Evolutionary conservation across 2,797 vertebrate species (phyloP).

Genomic region (Enteromius mattozi): DNA sequence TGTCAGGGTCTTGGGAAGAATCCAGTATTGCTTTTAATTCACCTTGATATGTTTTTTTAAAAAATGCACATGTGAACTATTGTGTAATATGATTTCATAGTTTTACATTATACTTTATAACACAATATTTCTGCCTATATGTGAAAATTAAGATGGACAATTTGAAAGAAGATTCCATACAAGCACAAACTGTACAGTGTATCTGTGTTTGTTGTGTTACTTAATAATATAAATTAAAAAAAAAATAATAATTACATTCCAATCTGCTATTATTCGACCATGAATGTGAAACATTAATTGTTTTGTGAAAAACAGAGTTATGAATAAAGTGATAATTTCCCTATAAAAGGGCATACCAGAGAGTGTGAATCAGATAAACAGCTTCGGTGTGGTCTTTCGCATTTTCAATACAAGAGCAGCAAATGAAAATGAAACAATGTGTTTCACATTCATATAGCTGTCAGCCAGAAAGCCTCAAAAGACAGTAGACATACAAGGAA

Average conservation of each 20-base stretch:
- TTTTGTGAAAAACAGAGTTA: constrained; percentile 69
- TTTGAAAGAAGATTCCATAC: constrained; percentile 36
- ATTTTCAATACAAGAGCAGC: background rate
- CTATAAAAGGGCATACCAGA: constrained; percentile 59
- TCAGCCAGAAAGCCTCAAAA: constrained; percentile 31
- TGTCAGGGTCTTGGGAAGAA: constrained; percentile 17
- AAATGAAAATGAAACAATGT: constrained; percentile 48
- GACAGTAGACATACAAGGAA: background rate
- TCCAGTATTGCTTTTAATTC: constrained; percentile 17
- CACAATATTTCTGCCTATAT: background rate
- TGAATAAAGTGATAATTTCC: constrained; percentile 61
- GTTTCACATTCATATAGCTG: constrained; percentile 55
- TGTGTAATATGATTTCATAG: background rate
- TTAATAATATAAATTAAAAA: background rate
- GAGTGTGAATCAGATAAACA: constrained; percentile 50
- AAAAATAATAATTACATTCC: background rate
- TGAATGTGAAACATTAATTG: constrained; percentile 60
- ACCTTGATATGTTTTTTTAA: background rate
- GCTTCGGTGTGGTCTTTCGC: constrained; percentile 54
- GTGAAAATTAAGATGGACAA: constrained; percentile 50
- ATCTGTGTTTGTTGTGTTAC: background rate
- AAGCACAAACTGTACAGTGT: constrained; percentile 30
- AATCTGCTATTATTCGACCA: constrained; percentile 45
- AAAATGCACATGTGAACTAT: background rate
- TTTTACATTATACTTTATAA: background rate